Conservation (phyloP, 2,797 vertebrate genomes). For the Luscinia megarhynchos region DNA sequence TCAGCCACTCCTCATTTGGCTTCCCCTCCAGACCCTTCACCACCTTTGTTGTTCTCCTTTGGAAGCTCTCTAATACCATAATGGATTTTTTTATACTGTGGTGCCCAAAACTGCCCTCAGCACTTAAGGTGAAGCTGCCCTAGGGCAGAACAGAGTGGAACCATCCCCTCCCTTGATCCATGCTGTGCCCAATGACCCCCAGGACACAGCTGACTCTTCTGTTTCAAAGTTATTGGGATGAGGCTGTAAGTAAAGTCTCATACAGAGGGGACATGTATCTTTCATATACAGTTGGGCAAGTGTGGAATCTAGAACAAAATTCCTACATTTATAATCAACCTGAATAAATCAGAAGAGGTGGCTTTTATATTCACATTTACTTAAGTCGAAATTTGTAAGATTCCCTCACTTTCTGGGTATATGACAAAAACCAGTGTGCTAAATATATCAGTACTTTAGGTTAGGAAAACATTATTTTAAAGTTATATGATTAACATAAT, state of each 20-base stretch:
- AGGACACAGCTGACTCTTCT: not conserved
- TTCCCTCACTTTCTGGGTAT: not conserved
- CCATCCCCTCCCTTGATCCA: not conserved
- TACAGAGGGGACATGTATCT: not conserved
- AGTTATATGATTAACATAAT: not conserved
- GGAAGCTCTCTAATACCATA: not conserved
- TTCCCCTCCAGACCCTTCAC: not conserved
- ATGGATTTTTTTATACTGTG: not conserved
- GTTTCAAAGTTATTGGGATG: not conserved
- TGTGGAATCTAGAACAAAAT: not conserved
- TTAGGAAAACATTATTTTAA: not conserved
- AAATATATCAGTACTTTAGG: not conserved
- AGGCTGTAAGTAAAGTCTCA: not conserved
- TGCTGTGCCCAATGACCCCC: rapidly evolving
- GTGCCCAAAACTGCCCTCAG: not conserved
- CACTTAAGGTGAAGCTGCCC: rapidly evolving
- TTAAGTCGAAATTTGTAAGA: not conserved
- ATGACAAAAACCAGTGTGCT: not conserved
- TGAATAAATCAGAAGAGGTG: not conserved
- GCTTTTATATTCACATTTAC: not conserved
- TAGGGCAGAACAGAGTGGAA: not conserved
- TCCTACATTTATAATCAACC: not conserved
- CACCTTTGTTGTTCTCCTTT: not conserved
- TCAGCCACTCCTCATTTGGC: not conserved
- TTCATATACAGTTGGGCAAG: not conserved